Evolutionary conservation across 2,797 vertebrate genomes (phyloP).

Genomic region (Iguana delicatissima): DNA sequence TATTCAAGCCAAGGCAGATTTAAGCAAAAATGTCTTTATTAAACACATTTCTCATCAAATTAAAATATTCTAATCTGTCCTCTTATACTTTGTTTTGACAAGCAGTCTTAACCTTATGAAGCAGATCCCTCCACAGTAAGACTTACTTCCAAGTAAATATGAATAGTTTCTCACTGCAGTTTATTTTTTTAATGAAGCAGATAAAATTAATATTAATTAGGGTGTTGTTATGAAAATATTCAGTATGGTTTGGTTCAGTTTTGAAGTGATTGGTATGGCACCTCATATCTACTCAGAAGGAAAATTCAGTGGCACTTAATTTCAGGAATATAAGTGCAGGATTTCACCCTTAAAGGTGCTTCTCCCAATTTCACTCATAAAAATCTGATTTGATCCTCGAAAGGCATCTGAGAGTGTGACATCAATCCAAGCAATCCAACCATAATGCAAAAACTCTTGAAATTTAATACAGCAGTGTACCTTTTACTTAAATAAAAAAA

Average conservation of each 20-base stretch:
- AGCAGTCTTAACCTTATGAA: neutral
- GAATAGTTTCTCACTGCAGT: neutral
- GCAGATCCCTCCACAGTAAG: neutral
- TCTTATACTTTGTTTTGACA: neutral
- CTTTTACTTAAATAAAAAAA: constrained; percentile 56
- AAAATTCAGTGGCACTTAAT: neutral
- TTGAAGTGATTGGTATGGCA: neutral
- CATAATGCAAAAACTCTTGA: neutral
- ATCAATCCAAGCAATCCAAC: constrained; percentile 25
- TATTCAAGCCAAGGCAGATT: neutral
- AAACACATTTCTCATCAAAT: neutral
- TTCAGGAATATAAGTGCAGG: too few relatives aligned
- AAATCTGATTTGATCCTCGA: neutral
- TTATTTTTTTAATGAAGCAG: neutral
- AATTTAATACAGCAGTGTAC: constrained; percentile 18
- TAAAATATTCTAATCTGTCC: neutral
- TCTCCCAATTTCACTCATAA: neutral
- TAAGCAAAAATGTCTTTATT: neutral
- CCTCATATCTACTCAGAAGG: neutral
- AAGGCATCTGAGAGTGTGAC: constrained; percentile 19
- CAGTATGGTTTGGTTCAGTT: neutral
- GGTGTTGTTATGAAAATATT: neutral
- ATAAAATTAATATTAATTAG: neutral
- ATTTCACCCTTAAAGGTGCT: neutral
- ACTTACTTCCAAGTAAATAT: neutral